Base-by-base conservation (phyloP, 1,140 invertebrate species). In the Cylas formicarius region DNA sequence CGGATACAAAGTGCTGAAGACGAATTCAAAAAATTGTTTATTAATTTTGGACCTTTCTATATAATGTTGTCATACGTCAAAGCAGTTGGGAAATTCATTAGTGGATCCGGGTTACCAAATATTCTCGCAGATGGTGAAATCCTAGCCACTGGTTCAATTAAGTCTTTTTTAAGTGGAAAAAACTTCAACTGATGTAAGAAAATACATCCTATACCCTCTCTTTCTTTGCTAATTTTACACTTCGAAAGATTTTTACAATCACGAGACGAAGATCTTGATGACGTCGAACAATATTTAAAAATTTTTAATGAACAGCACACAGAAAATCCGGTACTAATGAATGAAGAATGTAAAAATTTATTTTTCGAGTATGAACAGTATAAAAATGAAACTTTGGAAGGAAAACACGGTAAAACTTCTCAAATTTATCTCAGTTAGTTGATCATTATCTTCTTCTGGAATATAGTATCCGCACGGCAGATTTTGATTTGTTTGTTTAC, bases 31-130 rank as follows among this genome's bases (percentile, higher is more conserved):
- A 50, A 43, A 50, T 61, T 52, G 32, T 56, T 53, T 43, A 65
- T 48, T 59, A 60, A 45, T 17, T 22, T 44, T 6, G 47, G 47
- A 10, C 1, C 41, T 32, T 44, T 50, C 11, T 42, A 50, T 19
- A 50, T 50, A 16, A 9, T 28, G 16, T 21, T 39, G 14, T 18
- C 36, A 4, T 41, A 16, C 17, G 35, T 45, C 13, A 41, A 50
- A 36, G 48, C 48, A 27, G 14, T 46, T 17, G 48, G 48, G 4
- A 50, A 65, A 20, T 70, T 69, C 46, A 63, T 69, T 13, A 47
- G 61, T 33, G 50, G 62, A 18, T 64, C 62, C 35, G 48, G 58
- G 7, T 67, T 55, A 33, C 22, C 22, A 11, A 36, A 35, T n/a
- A 44, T 44, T 10, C 13, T 44, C 2, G 18, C 23, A 5, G 26